phyloP scores from a whole-genome alignment of 2,113 vertebrate genomes.

The Calonectris borealis region DNA sequence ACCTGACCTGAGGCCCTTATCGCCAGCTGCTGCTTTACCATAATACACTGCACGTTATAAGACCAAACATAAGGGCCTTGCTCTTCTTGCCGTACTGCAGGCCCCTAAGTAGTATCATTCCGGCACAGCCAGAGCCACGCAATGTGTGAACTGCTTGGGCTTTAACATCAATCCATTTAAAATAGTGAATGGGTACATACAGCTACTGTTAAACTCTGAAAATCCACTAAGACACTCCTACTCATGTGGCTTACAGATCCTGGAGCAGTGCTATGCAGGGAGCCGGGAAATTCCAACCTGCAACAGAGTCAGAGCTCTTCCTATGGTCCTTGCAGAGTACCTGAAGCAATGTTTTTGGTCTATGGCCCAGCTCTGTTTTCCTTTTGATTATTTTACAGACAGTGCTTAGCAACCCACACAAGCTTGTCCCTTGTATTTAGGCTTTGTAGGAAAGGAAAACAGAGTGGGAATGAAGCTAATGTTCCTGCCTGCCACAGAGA shows the following conservation, averaged over 20 bases:
- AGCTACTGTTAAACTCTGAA: neutral
- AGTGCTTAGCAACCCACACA: constrained; percentile 37
- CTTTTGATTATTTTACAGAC: constrained; percentile 42
- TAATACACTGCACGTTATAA: accelerated
- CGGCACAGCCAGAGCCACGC: neutral
- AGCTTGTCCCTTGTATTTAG: neutral
- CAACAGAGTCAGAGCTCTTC: neutral
- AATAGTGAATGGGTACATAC: neutral
- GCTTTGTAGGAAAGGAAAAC: neutral
- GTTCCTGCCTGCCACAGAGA: neutral
- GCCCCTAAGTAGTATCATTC: neutral
- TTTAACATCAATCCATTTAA: neutral
- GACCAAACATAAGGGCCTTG: neutral
- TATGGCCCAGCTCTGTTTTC: constrained; percentile 19
- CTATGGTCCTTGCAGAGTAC: neutral
- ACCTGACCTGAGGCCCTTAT: neutral
- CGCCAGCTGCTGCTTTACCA: neutral
- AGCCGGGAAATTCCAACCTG: constrained; percentile 18
- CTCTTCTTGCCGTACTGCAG: neutral
- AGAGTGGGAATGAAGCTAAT: neutral
- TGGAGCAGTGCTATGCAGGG: neutral
- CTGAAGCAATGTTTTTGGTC: neutral
- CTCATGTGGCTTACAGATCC: neutral
- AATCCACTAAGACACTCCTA: neutral
- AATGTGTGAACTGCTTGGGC: neutral